Evolutionary conservation across 2,888 invertebrate species (phyloP).

Genomic region (Cataglyphis altisquamis): DNA sequence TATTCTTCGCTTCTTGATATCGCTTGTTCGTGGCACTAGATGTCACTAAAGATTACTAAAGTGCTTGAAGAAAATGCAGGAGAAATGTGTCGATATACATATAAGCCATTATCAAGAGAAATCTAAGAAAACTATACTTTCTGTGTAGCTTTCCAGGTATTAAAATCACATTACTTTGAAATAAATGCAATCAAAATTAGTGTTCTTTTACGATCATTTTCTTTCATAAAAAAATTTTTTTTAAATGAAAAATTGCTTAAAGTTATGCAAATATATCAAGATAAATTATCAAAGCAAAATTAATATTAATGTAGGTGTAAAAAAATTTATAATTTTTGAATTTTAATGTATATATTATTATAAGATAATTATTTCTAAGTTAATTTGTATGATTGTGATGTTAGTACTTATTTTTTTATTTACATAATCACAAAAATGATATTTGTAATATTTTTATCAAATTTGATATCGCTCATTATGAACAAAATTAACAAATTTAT

Average conservation of each 20-base stretch:
- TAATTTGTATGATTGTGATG: not conserved
- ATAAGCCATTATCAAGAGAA: not conserved
- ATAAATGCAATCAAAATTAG: not conserved
- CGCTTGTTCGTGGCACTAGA: slow-evolving; percentile 2
- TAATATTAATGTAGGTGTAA: not conserved
- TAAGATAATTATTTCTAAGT: not conserved
- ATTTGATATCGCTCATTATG: not conserved
- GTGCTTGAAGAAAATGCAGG: not conserved
- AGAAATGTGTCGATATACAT: not conserved
- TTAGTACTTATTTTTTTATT: not conserved
- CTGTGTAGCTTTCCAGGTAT: not conserved
- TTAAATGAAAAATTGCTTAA: not conserved
- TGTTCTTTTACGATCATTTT: not conserved
- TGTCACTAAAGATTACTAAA: slow-evolving; percentile 54
- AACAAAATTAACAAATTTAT: not conserved
- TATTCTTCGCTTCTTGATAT: slow-evolving; percentile 3
- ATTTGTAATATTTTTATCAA: slow-evolving; percentile 1
- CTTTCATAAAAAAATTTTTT: not conserved
- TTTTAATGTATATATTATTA: not conserved
- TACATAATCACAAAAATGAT: not conserved
- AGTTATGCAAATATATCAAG: not conserved
- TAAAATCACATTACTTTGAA: slow-evolving; percentile 2
- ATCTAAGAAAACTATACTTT: not conserved
- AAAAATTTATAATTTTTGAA: not conserved
- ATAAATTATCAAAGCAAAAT: not conserved